Percentiles rank a stretch among this genome's conserved stretches.
phyloP scores from a whole-genome alignment of 2,113 vertebrate species.

The Dasyornis broadbenti region DNA sequence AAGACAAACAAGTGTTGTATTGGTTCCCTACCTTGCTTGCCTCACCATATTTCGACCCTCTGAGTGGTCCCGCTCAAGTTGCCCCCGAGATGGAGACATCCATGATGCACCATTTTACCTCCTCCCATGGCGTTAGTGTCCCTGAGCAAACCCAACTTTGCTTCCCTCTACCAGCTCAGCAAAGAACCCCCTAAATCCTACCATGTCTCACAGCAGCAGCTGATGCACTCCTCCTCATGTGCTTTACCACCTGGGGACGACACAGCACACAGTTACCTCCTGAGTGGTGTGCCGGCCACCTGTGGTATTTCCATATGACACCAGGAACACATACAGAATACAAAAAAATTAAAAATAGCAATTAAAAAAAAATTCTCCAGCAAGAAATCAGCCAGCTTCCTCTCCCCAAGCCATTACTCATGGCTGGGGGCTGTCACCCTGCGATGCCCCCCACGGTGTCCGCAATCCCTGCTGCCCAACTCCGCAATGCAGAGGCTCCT shows the following conservation, averaged over 20 bases:
- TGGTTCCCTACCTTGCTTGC: accelerated
- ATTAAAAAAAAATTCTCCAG: not conserved
- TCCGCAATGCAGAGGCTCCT: accelerated
- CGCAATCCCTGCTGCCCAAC: not conserved
- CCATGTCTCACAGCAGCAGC: not conserved
- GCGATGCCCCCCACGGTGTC: not conserved
- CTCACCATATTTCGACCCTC: not conserved
- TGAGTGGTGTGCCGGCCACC: accelerated
- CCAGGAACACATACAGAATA: not conserved
- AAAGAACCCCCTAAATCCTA: not conserved
- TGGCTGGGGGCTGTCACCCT: not conserved
- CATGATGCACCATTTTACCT: accelerated
- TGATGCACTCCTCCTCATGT: accelerated
- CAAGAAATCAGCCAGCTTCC: not conserved
- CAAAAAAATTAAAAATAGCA: no score
- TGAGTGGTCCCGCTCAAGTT: not conserved
- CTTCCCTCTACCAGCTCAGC: not conserved
- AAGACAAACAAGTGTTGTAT: accelerated
- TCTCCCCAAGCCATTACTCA: not conserved
- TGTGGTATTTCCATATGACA: not conserved
- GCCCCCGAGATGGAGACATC: not conserved
- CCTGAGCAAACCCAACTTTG: not conserved
- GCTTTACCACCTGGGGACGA: not conserved
- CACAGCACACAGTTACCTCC: not conserved
- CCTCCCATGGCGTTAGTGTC: not conserved